These are phyloP conservation scores for Tetragonisca angustula DNA, from an alignment of 2,888 invertebrate species.

Conservation along the genomic window DNA sequence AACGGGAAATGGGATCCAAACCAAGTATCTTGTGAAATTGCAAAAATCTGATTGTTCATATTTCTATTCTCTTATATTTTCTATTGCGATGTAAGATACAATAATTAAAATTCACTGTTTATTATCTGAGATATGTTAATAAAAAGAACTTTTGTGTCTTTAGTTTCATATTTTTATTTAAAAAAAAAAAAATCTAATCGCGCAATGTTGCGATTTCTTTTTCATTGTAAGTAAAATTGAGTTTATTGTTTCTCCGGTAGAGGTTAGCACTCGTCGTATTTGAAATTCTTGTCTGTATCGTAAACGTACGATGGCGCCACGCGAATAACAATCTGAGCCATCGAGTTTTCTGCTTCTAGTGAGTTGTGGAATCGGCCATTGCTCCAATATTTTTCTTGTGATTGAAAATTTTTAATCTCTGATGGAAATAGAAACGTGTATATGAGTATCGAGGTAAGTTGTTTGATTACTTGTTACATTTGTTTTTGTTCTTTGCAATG, in stretches of 20 bases:
- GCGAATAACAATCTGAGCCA: conserved; percentile 59
- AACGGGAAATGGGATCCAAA: conserved; percentile 70
- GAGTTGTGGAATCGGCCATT: conserved; percentile 77
- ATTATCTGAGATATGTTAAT: conserved; percentile 1
- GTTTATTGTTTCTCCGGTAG: conserved; percentile 42
- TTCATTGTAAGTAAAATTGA: not conserved
- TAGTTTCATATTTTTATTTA: not conserved
- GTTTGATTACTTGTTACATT: conserved; percentile 19
- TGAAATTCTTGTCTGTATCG: conserved; percentile 34
- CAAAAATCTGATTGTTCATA: conserved; percentile 68
- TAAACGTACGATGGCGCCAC: conserved; percentile 73
- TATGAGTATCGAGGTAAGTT: conserved; percentile 58
- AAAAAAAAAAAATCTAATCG: not conserved
- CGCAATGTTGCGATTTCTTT: not conserved
- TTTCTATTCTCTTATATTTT: not conserved
- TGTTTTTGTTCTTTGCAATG: not conserved
- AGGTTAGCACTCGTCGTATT: conserved; percentile 52
- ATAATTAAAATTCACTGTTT: not conserved
- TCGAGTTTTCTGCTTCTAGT: conserved; percentile 75
- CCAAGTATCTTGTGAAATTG: conserved; percentile 78
- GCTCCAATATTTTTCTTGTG: conserved; percentile 71
- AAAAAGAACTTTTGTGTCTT: not conserved
- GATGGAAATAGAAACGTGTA: conserved; percentile 51
- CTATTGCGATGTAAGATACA: not conserved
- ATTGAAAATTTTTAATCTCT: conserved; percentile 43